Base-by-base conservation (phyloP, 2,888 invertebrate species). In the Noctua pronuba region DNA sequence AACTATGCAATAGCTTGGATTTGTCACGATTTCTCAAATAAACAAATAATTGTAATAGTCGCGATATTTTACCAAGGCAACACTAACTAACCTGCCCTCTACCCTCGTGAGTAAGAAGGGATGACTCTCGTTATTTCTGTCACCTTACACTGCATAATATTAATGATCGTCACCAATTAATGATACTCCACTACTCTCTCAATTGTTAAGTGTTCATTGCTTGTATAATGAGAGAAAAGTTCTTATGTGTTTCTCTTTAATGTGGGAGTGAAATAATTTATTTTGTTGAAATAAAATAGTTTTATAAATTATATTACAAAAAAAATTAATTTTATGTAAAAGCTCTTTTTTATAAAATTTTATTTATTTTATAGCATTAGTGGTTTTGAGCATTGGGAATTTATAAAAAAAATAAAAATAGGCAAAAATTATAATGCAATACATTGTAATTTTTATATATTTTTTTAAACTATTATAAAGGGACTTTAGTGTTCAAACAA, bases 121-220 rank as follows among this genome's bases (percentile, higher is more conserved):
- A 64, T 73, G 76, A 60, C 80, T 80, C 80, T 76, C 84, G 35
- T 83, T 80, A 83, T 84, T 75, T 84, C 44, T 70, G 84, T 67
- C 62, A 73, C 76, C 70, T 64, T 62, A 83, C 69, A 80, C 80
- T 80, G 58, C 65, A 62, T 73, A 62, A 21, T 72, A 80, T 73
- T 83, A 80, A 83, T 76, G 75, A 75, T 71, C 55, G 62, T 58
- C 62, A 70, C 62, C 76, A 80, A 49, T 80, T 80, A 84, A 80
- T 83, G 64, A 75, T 60, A 74, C 74, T 31, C 60, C 31, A 71
- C 44, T 24, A 64, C 58, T 58, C 35, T 44, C n/a, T 10, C 18
- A 52, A 73, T 35, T 81, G 67, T 62, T 64, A 52, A 60, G 35
- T 73, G 44, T 70, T 49, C 64, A 35, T 70, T 21, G 31, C 65